These are phyloP conservation scores for Aldabrachelys gigantea DNA, from an alignment of 2,113 vertebrate genomes.

Conservation along the genomic window DNA sequence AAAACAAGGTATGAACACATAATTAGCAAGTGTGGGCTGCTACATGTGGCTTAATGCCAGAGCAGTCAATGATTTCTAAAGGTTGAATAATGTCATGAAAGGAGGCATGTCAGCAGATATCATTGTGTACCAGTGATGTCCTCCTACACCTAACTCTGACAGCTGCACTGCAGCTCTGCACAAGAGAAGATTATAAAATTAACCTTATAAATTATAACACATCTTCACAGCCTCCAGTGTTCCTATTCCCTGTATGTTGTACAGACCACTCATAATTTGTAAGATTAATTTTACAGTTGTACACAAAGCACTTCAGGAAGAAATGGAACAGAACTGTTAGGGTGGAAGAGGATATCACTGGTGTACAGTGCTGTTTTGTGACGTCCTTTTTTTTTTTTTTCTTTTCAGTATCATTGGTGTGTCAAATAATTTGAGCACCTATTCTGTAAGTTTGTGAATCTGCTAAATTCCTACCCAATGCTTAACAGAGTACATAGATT, in stretches of 20 bases:
- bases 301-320: neutral
- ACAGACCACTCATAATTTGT: neutral
- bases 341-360: neutral
- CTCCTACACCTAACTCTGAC: conserved; percentile 1
- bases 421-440: neutral
- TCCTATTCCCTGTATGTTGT: neutral
- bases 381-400: neutral
- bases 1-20: neutral
- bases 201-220: neutral
- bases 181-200: neutral
- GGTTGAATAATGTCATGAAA: neutral
- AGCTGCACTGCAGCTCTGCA: neutral
- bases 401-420: neutral
- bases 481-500: neutral
- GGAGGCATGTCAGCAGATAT: neutral
- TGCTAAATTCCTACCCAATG: neutral
- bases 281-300: conserved; percentile 6
- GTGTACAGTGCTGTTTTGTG: neutral
- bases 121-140: neutral
- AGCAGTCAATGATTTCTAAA: conserved; percentile 17
- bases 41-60: neutral
- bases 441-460: neutral
- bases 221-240: neutral
- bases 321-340: neutral
- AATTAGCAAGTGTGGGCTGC: conserved; percentile 4